These are phyloP conservation scores for Myrmecobius fasciatus DNA, from an alignment of 2,113 vertebrate genomes.

Conservation along the genomic window DNA sequence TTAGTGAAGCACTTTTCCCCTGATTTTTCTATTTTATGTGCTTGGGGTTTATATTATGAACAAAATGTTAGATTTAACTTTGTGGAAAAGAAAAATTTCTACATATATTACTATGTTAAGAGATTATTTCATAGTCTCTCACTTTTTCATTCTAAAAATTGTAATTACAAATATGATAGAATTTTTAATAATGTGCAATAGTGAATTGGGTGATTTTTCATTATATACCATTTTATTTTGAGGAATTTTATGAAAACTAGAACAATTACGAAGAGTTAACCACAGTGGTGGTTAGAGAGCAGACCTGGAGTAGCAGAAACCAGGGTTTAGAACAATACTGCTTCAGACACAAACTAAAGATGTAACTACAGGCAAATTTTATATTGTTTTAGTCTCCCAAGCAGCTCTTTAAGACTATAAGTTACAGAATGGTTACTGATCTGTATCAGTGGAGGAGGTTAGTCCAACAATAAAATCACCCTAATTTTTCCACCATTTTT, in stretches of 20 bases:
- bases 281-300: neutral
- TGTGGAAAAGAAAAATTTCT: conserved; percentile 34
- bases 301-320: neutral
- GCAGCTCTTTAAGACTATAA: neutral
- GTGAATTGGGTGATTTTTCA: conserved; percentile 47
- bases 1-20: conserved; percentile 39
- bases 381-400: neutral
- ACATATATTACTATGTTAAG: conserved; percentile 48
- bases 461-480: neutral
- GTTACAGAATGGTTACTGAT: neutral
- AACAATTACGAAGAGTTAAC: neutral
- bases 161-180: conserved; percentile 52
- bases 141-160: conserved; percentile 2
- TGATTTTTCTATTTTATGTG: conserved; percentile 27
- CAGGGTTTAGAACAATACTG: neutral
- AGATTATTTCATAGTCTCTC: conserved; percentile 51
- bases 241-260: conserved; percentile 57
- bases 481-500: neutral
- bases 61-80: conserved; percentile 52
- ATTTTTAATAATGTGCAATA: conserved; percentile 50
- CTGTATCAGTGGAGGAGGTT: neutral
- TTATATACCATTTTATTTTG: conserved; percentile 36
- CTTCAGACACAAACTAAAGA: neutral
- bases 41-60: conserved; percentile 37
- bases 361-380: neutral